Evolutionary conservation across 2,113 vertebrate species (phyloP).

Genomic region (Strix aluco): DNA sequence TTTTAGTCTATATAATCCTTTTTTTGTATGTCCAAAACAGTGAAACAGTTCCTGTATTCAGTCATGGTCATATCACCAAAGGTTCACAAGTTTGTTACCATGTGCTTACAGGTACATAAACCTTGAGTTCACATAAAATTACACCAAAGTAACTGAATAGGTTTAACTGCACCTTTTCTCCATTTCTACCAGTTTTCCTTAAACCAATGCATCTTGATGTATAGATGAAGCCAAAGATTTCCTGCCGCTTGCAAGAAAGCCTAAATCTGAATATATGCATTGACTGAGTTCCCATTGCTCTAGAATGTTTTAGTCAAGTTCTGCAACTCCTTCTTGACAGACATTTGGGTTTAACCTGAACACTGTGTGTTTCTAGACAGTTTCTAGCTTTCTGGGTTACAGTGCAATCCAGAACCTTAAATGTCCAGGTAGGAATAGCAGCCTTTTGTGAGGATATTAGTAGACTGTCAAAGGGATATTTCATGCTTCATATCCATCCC

Average conservation of each 20-base stretch:
- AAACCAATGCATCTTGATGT: not conserved
- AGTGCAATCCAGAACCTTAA: not conserved
- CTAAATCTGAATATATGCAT: not conserved
- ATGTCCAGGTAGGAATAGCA: not conserved
- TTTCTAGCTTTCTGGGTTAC: not conserved
- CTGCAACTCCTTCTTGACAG: not conserved
- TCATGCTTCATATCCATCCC: not conserved
- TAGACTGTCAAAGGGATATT: not conserved
- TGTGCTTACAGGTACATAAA: not conserved
- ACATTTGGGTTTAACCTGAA: not conserved
- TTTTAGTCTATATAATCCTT: not conserved
- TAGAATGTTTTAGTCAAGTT: not conserved
- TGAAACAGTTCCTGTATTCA: not conserved
- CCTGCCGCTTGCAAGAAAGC: not conserved
- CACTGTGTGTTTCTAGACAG: not conserved
- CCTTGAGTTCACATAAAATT: not conserved
- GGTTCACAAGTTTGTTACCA: not conserved
- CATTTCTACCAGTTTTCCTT: not conserved
- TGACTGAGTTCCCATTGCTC: not conserved
- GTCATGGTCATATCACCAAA: not conserved
- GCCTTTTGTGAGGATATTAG: not conserved
- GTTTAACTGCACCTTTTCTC: not conserved
- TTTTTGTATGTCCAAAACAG: not conserved
- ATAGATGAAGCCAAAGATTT: not conserved
- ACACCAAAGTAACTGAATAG: not conserved